Base-by-base conservation (phyloP, 2,113 vertebrate genomes). In the Thomomys bottae region DNA sequence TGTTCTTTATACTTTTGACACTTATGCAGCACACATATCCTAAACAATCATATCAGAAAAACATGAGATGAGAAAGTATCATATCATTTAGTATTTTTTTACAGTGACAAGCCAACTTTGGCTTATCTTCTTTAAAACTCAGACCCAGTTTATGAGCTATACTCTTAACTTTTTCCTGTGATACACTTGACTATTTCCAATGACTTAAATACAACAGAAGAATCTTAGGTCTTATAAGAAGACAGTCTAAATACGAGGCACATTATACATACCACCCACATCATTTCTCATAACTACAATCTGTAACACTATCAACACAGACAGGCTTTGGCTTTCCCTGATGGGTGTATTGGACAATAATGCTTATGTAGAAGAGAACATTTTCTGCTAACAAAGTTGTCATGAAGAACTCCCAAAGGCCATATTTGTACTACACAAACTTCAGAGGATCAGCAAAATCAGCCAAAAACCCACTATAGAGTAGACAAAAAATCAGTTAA, bases 11-110 rank as follows among this genome's bases (percentile, higher is more conserved):
- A 88, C n/a, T 49, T 14, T 40, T 81, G 89, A 91, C 73, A 86
- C 83, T 93, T 79, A 85, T 30, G 26, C 34, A 90, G 91, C 54
- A 71, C 34, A 83, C 90, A 87, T n/a, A n/a, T 91, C 76, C 73
- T 89, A 95, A 92, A 87, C 63, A 95, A 92, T 86, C 63, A 63
- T 57, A 81, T 28, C 86, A 90, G 77, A 68, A 84, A 96, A 92
- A 89, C 57, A 0, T 1, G 94, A 96, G 89, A 90, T 85, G 90
- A 94, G 79, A 90, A 87, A 96, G 79, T 88, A 91, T 94, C 96
- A 75, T 73, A 79, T 71, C 49, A 32, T 17, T 54, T 12, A 34
- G 24, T 21, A 7, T 93, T 67, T 94, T 94, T 95, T 93, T 83
- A 96, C 84, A 92, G 96, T 93, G 90, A 87, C 77, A 89, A 96